These are phyloP conservation scores for Chalcosyrphus nemorum DNA, from an alignment of 2,888 invertebrate species.

Conservation along the genomic window DNA sequence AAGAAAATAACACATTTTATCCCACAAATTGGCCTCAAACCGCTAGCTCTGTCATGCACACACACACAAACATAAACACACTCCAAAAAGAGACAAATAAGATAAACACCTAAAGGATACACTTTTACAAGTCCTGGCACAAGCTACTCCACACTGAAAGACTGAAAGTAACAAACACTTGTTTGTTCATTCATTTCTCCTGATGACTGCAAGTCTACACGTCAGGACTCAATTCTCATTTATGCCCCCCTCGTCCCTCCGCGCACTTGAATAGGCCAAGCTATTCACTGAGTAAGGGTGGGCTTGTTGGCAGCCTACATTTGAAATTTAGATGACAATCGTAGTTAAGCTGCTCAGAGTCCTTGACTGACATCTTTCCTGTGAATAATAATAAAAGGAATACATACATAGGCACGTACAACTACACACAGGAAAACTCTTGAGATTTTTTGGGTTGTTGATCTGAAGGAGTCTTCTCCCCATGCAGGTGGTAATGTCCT, in stretches of 20 bases:
- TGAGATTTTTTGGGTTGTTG: slow-evolving; percentile 28
- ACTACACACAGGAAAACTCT: slow-evolving; percentile 10
- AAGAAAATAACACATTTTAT: not conserved
- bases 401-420: too few species aligned
- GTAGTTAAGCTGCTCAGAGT: slow-evolving; percentile 45
- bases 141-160: not conserved
- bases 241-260: not conserved
- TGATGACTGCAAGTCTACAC: slow-evolving; percentile 55
- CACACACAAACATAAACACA: not conserved
- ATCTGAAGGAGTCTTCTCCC: slow-evolving; percentile 31
- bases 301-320: slow-evolving; percentile 56
- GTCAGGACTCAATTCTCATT: slow-evolving; percentile 53
- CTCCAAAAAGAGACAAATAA: too few species aligned
- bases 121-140: slow-evolving; percentile 42
- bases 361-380: slow-evolving; percentile 50
- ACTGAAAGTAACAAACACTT: slow-evolving; percentile 43
- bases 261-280: not conserved
- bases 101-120: slow-evolving; percentile 53
- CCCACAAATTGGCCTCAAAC: not conserved
- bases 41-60: too few species aligned
- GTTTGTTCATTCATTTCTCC: slow-evolving; percentile 31
- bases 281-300: not conserved
- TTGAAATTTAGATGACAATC: slow-evolving; percentile 70
- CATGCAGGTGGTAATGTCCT: slow-evolving; percentile 38
- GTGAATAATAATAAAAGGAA: slow-evolving; percentile 3